Conservation (phyloP, 30 jellyfish, hydroid and myxozoan species). For the Cassiopea andromeda region DNA sequence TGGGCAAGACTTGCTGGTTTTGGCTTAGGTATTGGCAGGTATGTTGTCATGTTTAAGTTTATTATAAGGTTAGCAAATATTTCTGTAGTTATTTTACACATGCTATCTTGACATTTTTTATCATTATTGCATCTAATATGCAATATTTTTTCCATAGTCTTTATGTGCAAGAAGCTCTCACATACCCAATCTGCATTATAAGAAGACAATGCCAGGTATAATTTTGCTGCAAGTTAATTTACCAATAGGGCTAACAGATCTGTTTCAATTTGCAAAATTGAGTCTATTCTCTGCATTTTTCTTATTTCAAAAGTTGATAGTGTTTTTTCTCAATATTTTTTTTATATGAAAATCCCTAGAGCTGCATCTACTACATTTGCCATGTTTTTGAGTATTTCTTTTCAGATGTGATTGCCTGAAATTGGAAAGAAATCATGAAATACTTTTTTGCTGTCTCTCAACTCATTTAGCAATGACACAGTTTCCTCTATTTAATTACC, state of each 20-base stretch:
- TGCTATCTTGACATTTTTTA: not conserved
- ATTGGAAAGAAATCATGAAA: no score
- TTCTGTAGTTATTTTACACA: not conserved
- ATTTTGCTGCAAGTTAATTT: not conserved
- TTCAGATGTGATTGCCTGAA: no score
- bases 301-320: no score
- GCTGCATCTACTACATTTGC: no score
- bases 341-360: no score
- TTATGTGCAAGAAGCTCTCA: conserved; percentile 84
- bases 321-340: no score
- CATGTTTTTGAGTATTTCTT: no score
- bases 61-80: not conserved
- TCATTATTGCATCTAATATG: no score
- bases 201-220: conserved; percentile 93
- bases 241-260: not conserved
- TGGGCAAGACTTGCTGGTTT: conserved; percentile 85
- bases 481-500: no score
- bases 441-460: no score
- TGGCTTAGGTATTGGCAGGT: conserved; percentile 87
- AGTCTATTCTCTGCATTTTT: not conserved
- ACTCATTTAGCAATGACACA: no score
- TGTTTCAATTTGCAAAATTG: not conserved
- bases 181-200: conserved; percentile 76
- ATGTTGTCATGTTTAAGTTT: not conserved
- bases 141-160: no score